Base-by-base conservation (phyloP, 1,140 invertebrate genomes). In the Pollicipes pollicipes region DNA sequence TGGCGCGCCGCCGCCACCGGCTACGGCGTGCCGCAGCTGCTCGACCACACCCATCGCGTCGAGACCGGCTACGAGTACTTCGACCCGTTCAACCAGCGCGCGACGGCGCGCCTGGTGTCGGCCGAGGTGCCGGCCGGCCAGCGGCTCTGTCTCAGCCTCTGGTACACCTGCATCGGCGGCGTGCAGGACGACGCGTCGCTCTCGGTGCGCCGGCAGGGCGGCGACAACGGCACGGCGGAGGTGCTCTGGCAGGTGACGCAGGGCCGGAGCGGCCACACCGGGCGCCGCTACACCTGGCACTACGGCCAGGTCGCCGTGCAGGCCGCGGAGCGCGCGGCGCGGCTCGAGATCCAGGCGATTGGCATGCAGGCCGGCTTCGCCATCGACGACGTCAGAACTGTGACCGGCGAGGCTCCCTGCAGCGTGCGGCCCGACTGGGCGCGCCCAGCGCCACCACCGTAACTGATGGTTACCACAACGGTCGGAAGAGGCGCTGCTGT, bases 281-380 rank as follows among this genome's bases (percentile, higher is more conserved):
- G 28, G 3, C 64, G 64, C n/a, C 64, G 28, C 2, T 29, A 66
- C 64, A 66, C n/a, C 10, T 66, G 64, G 64, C 64, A 28, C 28
- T 66, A 66, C n/a, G 64, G 64, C n/a, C 64, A 66, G 28, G 27
- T 66, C 27, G 24, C 27, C 8, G n/a, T 66, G 64, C 64, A 3
- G 3, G 2, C 16, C 17, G 64, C 17, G 3, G n/a, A 27, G 2
- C 8, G 10, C 64, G 17, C 8, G n/a, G 3, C 28, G 8, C 64
- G 28, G 17, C n/a, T 66, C 27, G 28, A 28, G 3, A 66, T 66
- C 64, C 24, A 66, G n/a, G 64, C 64, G 10, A 66, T 66, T n/a
- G 64, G 64, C n/a, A 66, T 66, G 64, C 64, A 66, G 64, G 64
- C 64, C n/a, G 64, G 64, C 28, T 66, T 66, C 27, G 64, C 64